Evolutionary conservation across 1,140 invertebrate species (phyloP), one percentile per base, ranked within the genome.

Genomic region (Lethocerus indicus): DNA sequence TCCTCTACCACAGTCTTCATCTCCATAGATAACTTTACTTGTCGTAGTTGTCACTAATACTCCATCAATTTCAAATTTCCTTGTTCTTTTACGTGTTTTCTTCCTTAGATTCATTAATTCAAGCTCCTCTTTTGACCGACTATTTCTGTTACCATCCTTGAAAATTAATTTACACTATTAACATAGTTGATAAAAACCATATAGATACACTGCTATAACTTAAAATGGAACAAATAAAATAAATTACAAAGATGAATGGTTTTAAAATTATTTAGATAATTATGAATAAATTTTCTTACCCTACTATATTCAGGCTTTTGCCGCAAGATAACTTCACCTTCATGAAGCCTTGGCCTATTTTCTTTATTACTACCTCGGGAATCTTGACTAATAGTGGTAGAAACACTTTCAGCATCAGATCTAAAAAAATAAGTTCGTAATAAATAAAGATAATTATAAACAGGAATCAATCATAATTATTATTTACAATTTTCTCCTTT

Each of bases 51-150:
- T 93, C 27, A 93, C 83, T 25, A 92, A 76, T 18, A 94, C 89
- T 36, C 93, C 93, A 67, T 98, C 92, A n/a, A 96, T 91, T 64
- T 95, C 87, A 66, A 95, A 98, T 62, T 92, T 94, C 44, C 93
- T 71, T 25, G 91, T 96, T 28, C 91, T 78, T 59, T 94, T 96
- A 41, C 94, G 70, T 3, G 93, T 97, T 62, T 93, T 93, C 62
- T 89, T 85, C 62, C 87, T 86, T 37, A 88, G 64, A 63, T 87
- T 87, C 27, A 79, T 79, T 57, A 81, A 70, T 59, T 83, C 78
- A 56, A 81, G 76, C 57, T 85, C 82, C 59, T 84, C 83, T 59
- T 85, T 86, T 13, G 59, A 55, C 39, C 58, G 43, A 46, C 57
- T 58, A 53, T 56, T 59, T 13, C 61, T 52, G 47, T 52, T 55